Evolutionary conservation across 2,797 vertebrate species (phyloP).

Genomic region (Meriones psammophilus): DNA sequence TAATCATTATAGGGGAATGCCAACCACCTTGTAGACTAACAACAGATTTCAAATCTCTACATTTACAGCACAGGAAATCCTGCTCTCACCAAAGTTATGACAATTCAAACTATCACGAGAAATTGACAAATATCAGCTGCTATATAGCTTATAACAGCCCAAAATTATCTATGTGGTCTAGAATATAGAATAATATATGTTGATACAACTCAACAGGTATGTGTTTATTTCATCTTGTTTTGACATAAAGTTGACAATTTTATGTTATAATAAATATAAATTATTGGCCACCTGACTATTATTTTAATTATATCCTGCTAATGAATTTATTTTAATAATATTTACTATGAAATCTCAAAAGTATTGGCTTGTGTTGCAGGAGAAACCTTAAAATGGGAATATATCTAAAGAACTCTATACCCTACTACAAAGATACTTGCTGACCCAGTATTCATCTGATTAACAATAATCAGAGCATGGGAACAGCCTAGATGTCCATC

Average conservation of each 20-base stretch:
- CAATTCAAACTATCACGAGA: not conserved
- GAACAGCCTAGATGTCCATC: not conserved
- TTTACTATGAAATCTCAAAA: not conserved
- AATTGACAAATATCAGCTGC: not conserved
- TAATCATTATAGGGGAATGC: not conserved
- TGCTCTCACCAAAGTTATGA: not conserved
- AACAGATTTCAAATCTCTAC: not conserved
- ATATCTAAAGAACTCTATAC: not conserved
- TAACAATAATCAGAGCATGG: not conserved
- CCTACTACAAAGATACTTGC: not conserved
- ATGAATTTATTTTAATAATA: not conserved
- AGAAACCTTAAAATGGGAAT: not conserved
- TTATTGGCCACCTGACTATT: not conserved
- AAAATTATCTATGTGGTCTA: not conserved
- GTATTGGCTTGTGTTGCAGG: conserved; percentile 5
- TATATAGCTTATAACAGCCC: not conserved
- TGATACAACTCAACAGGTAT: not conserved
- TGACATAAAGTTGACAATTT: not conserved
- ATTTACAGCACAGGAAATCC: not conserved
- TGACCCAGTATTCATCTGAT: not conserved
- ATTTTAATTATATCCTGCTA: not conserved
- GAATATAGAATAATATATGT: not conserved
- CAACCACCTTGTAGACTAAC: not conserved
- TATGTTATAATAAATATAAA: not conserved
- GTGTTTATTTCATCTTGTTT: not conserved